These are phyloP conservation scores for Cosmia pyralina DNA, from an alignment of 2,888 invertebrate genomes.

Conservation along the genomic window DNA sequence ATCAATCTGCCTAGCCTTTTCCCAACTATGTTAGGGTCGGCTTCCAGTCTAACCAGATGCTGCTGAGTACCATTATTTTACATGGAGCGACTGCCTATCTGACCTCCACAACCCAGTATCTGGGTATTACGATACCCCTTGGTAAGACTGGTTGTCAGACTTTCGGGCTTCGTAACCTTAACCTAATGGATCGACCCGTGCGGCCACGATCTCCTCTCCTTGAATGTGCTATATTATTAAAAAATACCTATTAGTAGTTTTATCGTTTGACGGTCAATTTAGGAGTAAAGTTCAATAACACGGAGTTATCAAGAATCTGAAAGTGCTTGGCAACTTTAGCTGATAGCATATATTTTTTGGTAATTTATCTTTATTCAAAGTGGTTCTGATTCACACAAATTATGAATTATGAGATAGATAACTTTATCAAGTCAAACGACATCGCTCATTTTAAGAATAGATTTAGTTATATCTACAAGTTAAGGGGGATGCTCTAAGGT, in stretches of 20 bases:
- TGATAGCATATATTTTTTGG: not conserved
- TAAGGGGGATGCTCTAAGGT: not conserved
- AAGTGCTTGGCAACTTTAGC: not conserved
- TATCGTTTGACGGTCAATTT: not conserved
- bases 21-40: no score
- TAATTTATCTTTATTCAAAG: constrained; percentile 3
- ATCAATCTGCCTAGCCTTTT: no score
- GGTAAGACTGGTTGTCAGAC: no score
- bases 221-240: no score
- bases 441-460: not conserved
- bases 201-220: no score
- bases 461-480: constrained; percentile 4
- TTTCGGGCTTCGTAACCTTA: no score
- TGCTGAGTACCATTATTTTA: no score
- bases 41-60: no score
- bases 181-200: no score
- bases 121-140: no score
- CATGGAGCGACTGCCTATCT: no score
- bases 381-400: not conserved
- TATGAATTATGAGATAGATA: constrained; percentile 3
- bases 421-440: constrained; percentile 6
- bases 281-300: not conserved
- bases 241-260: not conserved
- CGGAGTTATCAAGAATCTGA: not conserved
- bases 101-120: no score